Percentiles rank a stretch among this genome's conserved stretches.
phyloP scores from a whole-genome alignment of 1,140 invertebrate species.

The Lordiphosa clarofinis region DNA sequence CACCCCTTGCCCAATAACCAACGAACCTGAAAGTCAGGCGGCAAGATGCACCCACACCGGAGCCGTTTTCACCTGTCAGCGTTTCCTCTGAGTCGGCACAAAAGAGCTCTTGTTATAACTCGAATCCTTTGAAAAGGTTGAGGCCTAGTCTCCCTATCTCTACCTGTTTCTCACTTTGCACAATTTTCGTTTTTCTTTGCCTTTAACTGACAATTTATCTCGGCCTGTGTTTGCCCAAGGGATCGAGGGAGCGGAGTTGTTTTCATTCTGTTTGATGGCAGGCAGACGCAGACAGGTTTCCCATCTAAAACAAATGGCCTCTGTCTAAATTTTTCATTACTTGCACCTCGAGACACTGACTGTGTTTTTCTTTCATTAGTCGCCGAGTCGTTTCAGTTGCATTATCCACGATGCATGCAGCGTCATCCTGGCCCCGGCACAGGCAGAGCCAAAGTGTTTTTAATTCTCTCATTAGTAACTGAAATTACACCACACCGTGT shows the following conservation, averaged over 20 bases:
- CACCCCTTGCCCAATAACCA: slow-evolving; percentile 37
- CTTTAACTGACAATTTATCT: slow-evolving; percentile 77
- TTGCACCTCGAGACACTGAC: slow-evolving; percentile 29
- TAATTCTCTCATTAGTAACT: slow-evolving; percentile 77
- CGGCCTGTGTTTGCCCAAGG: slow-evolving; percentile 39
- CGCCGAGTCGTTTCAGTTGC: slow-evolving; percentile 35
- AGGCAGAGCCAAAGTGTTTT: slow-evolving; percentile 62
- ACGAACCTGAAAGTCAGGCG: slow-evolving; percentile 1
- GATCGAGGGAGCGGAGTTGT: slow-evolving; percentile 24
- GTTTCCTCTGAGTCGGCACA: too few species aligned
- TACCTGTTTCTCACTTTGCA: slow-evolving; percentile 58
- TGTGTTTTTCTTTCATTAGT: slow-evolving; percentile 73
- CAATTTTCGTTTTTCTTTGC: slow-evolving; percentile 57
- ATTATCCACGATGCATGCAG: slow-evolving; percentile 7
- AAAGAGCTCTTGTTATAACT: slow-evolving; percentile 1
- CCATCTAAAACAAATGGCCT: slow-evolving; percentile 64
- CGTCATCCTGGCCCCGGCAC: slow-evolving; percentile 13
- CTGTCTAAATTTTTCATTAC: slow-evolving; percentile 63
- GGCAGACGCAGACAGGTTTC: slow-evolving; percentile 52
- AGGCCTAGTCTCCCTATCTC: slow-evolving; percentile 20
- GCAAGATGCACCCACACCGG: too few species aligned
- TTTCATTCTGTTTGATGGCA: slow-evolving; percentile 47
- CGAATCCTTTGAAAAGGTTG: slow-evolving; percentile 12
- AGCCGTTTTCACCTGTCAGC: too few species aligned
- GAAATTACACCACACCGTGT: slow-evolving; percentile 53